Evolutionary conservation across 2,888 invertebrate genomes (phyloP).

Genomic region (Caenorhabditis becei): DNA sequence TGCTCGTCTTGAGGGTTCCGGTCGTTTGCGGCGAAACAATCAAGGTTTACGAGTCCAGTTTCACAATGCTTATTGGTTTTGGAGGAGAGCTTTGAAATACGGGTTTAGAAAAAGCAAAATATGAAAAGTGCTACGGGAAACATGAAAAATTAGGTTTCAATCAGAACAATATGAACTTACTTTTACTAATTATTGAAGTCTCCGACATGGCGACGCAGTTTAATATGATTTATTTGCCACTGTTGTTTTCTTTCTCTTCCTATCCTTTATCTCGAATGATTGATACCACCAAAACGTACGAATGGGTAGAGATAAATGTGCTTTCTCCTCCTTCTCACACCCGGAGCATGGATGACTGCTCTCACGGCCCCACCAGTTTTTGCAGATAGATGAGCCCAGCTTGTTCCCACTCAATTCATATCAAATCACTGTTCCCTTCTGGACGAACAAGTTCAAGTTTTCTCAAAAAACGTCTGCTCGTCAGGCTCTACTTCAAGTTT

Average conservation of each 20-base stretch:
- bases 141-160: conserved; percentile 2
- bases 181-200: conserved; percentile 22
- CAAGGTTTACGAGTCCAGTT: conserved; percentile 37
- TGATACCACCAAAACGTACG: conserved; percentile 54
- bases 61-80: conserved; percentile 21
- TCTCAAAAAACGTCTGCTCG: conserved; percentile 15
- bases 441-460: not conserved
- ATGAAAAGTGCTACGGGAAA: not conserved
- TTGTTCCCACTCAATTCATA: conserved; percentile 6
- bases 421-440: conserved; percentile 24
- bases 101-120: not conserved
- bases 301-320: conserved; percentile 50
- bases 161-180: conserved; percentile 29
- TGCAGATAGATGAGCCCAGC: conserved; percentile 31
- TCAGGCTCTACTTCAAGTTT: not conserved
- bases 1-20: conserved; percentile 8
- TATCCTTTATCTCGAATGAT: conserved; percentile 58
- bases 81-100: not conserved
- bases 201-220: conserved; percentile 32
- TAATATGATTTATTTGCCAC: conserved; percentile 43
- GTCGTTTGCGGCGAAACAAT: conserved; percentile 39
- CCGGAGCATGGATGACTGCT: conserved; percentile 40
- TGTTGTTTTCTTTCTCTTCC: conserved; percentile 46
- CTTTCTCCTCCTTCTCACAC: conserved; percentile 29
- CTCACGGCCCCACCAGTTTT: conserved; percentile 36